Evolutionary conservation across 2,113 vertebrate species (phyloP), one percentile per base, ranked within the genome.

Genomic region (Neopipo cinnamomea): DNA sequence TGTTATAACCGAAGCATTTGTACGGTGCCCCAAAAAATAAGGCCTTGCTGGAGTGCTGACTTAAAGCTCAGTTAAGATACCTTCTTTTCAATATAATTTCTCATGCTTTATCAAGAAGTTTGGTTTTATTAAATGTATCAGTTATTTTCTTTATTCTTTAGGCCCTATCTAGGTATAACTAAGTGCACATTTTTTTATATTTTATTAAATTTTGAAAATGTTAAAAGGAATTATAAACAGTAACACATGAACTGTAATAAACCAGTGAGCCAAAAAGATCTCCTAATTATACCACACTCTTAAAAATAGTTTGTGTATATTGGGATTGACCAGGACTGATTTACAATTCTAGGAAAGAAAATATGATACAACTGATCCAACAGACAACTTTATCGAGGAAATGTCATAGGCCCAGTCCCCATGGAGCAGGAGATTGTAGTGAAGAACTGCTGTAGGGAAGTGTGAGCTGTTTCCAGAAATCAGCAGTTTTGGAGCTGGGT

Each of bases 261-360:
- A 74, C 15, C 42, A 71, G 59, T 28, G 44, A 33, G 61, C 44
- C 52, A 55, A 84, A 74, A 24, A 78, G 8, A 12, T 59, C 39
- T 87, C 37, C 77, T 87, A 84, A 81, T 67, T 67, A 75, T 77
- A 85, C 81, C 37, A 24, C 33, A 35, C 56, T n/a, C 33, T 77
- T 91, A 87, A 94, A 95, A 88, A 83, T 91, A 23, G 12, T 74
- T 86, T 62, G 65, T 61, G 12, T 74, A 75, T 81, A 65, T 11
- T 59, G 42, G 84, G 61, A 84, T 55, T 72, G 77, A 63, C 30
- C 21, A 89, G 56, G 56, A 42, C 70, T 85, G 74, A 91, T 67
- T 89, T 93, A 91, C 52, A 87, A 70, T 93, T 94, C 77, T 67
- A 33, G 66, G 92, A 96, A 91, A 16, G 70, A 91, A 91, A 87